Base-by-base conservation (phyloP, 2,113 vertebrate genomes). In the Accipiter cooperii region DNA sequence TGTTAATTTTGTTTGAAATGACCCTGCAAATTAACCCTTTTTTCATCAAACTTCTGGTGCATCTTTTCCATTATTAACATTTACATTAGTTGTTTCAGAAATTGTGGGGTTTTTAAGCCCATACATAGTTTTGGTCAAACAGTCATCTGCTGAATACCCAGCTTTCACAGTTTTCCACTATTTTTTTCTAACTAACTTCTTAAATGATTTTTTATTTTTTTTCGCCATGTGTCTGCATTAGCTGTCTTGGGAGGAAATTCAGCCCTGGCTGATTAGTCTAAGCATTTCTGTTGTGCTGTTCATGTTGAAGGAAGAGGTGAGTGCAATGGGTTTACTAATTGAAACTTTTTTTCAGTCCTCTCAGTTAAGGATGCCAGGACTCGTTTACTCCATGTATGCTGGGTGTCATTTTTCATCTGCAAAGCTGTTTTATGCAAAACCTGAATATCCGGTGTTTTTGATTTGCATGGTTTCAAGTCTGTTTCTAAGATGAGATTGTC, bases 361-460 rank as follows among this genome's bases (percentile, higher is more conserved):
- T 66, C 26, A 22, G 55, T 54, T 47, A 47, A 60, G 89, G 57
- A 29, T 70, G 68, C 40, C 75, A 54, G 38, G 69, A 42, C 22
- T 85, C 57, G 49, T 79, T 91, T 94, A 38, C 55, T 85, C 52
- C 4, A 0, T 38, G 20, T 90, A 42, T 69, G 47, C 82, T 55
- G 74, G 52, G 55, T 76, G 63, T 92, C n/a, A 83, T 95, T 94
- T 91, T 82, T 94, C 85, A 73, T 88, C 61, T 73, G 78, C 61
- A 73, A 28, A 90, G 47, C 70, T 79, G 70, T 70, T 82, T 85
- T 60, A 55, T 85, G 61, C 52, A 85, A 36, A 92, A 58, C 26
- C 14, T 44, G 44, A 44, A 13, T 87, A 54, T 79, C 70, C 13
- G 2, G 76, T 93, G 31, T 34, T 76, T 84, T 77, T 85, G n/a